These are phyloP conservation scores for Zoroaster sp. DNA, from an alignment of 53 echinoderm and acorn worm genomes.

Conservation along the genomic window DNA sequence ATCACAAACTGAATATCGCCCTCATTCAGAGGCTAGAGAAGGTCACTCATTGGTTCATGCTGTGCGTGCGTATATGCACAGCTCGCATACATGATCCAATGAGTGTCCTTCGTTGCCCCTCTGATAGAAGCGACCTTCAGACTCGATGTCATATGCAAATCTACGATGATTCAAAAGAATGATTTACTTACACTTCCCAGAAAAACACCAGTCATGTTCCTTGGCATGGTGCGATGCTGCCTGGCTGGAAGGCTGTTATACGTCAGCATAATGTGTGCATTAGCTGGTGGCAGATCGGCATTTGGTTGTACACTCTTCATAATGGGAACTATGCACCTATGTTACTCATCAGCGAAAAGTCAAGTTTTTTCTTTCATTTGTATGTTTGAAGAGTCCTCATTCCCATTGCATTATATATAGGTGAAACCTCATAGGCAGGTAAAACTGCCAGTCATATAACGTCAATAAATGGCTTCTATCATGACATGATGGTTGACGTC, in stretches of 20 bases:
- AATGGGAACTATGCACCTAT: neutral
- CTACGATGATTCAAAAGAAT: too few relatives aligned
- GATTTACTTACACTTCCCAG: constrained; percentile 68
- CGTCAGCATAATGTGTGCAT: constrained; percentile 65
- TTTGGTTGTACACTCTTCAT: constrained; percentile 81
- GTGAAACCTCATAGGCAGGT: neutral
- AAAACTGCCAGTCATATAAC: neutral
- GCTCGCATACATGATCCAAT: too few relatives aligned
- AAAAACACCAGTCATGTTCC: constrained; percentile 85
- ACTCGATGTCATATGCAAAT: too few relatives aligned
- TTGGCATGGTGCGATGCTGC: constrained; percentile 53
- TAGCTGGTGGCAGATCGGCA: constrained; percentile 66
- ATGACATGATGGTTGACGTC: too few relatives aligned
- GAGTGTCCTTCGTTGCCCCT: too few relatives aligned
- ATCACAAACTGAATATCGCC: too few relatives aligned
- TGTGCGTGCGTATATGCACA: too few relatives aligned
- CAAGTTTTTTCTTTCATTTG: neutral
- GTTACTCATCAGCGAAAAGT: neutral
- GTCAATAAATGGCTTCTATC: neutral
- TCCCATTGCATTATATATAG: neutral
- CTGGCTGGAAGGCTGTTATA: constrained; percentile 80
- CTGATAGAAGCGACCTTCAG: too few relatives aligned
- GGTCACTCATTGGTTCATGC: too few relatives aligned
- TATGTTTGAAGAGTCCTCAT: neutral
- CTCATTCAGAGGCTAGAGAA: too few relatives aligned